These are phyloP conservation scores for Toxotes lorentzi DNA, from an alignment of 2,797 vertebrate genomes.

Conservation along the genomic window DNA sequence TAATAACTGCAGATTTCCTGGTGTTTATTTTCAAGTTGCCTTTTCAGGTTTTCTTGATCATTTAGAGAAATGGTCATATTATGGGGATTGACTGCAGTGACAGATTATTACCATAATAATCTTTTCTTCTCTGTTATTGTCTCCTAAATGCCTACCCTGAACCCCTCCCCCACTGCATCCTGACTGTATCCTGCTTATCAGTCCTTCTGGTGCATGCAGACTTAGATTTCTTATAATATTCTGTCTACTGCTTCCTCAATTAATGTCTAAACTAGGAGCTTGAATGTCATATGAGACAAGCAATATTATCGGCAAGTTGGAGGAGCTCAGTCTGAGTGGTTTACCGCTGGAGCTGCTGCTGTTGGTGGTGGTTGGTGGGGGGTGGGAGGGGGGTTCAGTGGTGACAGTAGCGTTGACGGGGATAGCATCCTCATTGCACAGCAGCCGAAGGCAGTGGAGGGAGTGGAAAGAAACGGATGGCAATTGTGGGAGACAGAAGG, in stretches of 20 bases:
- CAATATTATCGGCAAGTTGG: slow-evolving; percentile 73
- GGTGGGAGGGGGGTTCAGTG: slow-evolving; percentile 58
- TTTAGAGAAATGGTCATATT: slow-evolving; percentile 1
- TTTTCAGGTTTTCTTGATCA: slow-evolving; percentile 23
- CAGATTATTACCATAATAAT: slow-evolving; percentile 68
- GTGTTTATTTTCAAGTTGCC: slow-evolving; percentile 1
- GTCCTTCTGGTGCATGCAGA: slow-evolving; percentile 59
- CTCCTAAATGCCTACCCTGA: slow-evolving; percentile 42
- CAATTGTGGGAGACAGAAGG: slow-evolving; percentile 44
- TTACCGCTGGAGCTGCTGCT: slow-evolving; percentile 47
- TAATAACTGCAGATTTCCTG: slow-evolving; percentile 1
- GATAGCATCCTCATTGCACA: slow-evolving; percentile 75
- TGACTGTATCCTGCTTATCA: slow-evolving; percentile 55
- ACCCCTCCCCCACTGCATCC: slow-evolving; percentile 58
- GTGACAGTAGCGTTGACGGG: slow-evolving; percentile 73
- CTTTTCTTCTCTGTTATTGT: slow-evolving; percentile 55
- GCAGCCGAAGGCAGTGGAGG: slow-evolving; percentile 64
- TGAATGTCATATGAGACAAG: slow-evolving; percentile 64
- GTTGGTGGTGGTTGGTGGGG: background rate
- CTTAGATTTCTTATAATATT: slow-evolving; percentile 72
- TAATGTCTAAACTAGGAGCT: slow-evolving; percentile 73
- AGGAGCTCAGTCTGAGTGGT: slow-evolving; percentile 72
- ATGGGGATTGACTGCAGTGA: slow-evolving; percentile 34
- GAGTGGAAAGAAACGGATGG: slow-evolving; percentile 56
- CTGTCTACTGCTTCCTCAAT: slow-evolving; percentile 70